Evolutionary conservation across 2,888 invertebrate species (phyloP).

Genomic region (Zele albiditarsus): DNA sequence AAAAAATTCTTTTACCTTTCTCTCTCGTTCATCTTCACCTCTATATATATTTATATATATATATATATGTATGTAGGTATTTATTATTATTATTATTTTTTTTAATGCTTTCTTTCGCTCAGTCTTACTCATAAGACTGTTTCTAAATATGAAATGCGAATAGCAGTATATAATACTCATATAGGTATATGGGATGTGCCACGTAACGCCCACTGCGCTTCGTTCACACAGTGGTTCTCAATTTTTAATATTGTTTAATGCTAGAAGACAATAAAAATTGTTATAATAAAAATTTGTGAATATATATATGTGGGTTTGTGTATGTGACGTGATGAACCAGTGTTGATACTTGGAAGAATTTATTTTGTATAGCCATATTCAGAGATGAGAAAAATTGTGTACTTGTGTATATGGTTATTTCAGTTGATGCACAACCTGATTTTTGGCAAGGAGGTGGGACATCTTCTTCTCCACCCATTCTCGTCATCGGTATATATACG

Average conservation of each 20-base stretch:
- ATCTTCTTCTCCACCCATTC: conserved; percentile 55
- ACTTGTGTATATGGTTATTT: not conserved
- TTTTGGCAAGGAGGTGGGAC: conserved; percentile 65
- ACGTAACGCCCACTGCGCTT: conserved; percentile 67
- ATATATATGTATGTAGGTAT: conserved; percentile 5
- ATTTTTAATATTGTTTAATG: conserved; percentile 40
- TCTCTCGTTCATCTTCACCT: not conserved
- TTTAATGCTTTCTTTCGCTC: conserved; percentile 25
- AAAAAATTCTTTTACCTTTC: conserved; percentile 23
- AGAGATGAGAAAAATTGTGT: conserved; percentile 46
- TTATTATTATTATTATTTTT: not conserved
- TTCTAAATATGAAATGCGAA: conserved; percentile 68
- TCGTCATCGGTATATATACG: conserved; percentile 63
- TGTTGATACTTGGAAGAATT: conserved; percentile 50
- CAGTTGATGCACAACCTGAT: conserved; percentile 63
- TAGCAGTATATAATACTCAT: conserved; percentile 57
- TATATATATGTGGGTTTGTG: conserved; percentile 6
- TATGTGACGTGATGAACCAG: conserved; percentile 45
- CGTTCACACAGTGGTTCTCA: conserved; percentile 66
- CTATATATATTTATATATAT: too few species aligned
- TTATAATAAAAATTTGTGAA: not conserved
- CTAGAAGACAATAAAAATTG: not conserved
- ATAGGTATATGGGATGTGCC: conserved; percentile 67
- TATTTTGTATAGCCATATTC: conserved; percentile 50
- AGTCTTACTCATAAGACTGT: conserved; percentile 58